Percentiles rank a stretch among this genome's conserved stretches.
These are phyloP conservation scores for Thereva unica DNA, from an alignment of 2,888 invertebrate species.

Conservation along the genomic window DNA sequence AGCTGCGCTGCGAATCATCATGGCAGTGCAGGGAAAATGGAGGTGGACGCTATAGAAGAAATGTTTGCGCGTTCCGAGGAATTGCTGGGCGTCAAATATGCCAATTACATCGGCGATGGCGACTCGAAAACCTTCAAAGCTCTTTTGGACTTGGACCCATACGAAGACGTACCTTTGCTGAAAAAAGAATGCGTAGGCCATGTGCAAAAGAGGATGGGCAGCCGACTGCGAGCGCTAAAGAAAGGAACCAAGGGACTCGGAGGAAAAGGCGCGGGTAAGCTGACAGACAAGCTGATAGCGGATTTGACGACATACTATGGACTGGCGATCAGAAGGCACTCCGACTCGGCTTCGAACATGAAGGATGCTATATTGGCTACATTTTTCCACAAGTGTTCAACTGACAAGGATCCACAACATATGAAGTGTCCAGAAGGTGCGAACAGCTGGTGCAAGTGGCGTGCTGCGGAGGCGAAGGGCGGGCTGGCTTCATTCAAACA, in stretches of 20 bases:
- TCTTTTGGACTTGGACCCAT: constrained; percentile 10
- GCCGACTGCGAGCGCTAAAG: not conserved
- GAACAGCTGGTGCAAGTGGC: constrained; percentile 43
- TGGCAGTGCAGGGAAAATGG: constrained; percentile 16
- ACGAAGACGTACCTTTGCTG: not conserved
- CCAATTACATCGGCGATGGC: constrained; percentile 23
- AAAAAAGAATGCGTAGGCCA: too few species aligned
- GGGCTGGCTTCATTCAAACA: constrained; percentile 26
- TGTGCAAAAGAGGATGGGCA: constrained; percentile 9
- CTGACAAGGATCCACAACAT: constrained; percentile 47
- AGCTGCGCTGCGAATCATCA: not conserved
- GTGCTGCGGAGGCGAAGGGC: constrained; percentile 35
- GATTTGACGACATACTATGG: constrained; percentile 46
- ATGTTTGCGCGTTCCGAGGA: constrained; percentile 14
- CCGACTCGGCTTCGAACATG: constrained; percentile 46
- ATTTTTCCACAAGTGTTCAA: constrained; percentile 47
- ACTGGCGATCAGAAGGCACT: constrained; percentile 46
- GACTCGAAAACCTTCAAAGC: constrained; percentile 16
- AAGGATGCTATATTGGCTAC: constrained; percentile 48
- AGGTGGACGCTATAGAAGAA: constrained; percentile 14
- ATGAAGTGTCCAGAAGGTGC: constrained; percentile 44
- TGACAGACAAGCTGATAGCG: constrained; percentile 47
- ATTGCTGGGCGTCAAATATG: not conserved
- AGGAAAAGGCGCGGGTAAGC: constrained; percentile 42
- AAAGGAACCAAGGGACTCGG: too few species aligned